Conservation (phyloP, 1,140 invertebrate species). For the Ptiloglossa arizonensis region DNA sequence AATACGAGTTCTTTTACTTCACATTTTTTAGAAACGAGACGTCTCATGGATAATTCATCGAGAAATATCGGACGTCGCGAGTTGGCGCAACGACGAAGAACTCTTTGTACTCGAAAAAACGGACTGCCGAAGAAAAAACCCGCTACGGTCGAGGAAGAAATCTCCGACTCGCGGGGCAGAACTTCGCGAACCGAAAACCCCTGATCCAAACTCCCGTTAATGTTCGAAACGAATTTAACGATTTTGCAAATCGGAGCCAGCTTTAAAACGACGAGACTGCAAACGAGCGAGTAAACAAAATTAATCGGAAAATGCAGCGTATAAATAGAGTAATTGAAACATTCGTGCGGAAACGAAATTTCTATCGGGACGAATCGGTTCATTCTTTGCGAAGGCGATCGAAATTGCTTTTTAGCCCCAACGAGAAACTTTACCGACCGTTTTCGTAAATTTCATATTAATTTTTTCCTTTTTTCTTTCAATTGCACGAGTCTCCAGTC, state of each 20-base stretch:
- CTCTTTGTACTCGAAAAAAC: background rate
- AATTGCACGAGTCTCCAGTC: too few relatives aligned
- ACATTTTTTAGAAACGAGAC: background rate
- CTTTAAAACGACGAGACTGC: background rate
- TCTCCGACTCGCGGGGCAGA: background rate
- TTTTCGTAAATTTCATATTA: too few relatives aligned
- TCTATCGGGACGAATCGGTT: too few relatives aligned
- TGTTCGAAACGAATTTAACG: constrained; percentile 1
- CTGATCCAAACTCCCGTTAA: constrained; percentile 31
- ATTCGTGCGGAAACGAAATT: background rate
- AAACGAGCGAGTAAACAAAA: too few relatives aligned
- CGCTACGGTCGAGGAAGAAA: background rate
- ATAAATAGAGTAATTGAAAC: background rate
- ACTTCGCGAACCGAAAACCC: background rate
- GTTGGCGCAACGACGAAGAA: background rate
- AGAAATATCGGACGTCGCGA: background rate
- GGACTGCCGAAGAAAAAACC: background rate
- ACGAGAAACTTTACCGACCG: too few relatives aligned
- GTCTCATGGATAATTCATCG: background rate
- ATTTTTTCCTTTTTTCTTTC: too few relatives aligned
- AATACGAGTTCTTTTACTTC: background rate
- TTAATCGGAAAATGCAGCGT: background rate
- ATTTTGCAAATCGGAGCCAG: background rate
- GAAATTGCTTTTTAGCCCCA: too few relatives aligned
- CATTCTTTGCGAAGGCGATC: too few relatives aligned